Evolutionary conservation across 2,113 vertebrate species (phyloP).

Genomic region (Colius striatus): DNA sequence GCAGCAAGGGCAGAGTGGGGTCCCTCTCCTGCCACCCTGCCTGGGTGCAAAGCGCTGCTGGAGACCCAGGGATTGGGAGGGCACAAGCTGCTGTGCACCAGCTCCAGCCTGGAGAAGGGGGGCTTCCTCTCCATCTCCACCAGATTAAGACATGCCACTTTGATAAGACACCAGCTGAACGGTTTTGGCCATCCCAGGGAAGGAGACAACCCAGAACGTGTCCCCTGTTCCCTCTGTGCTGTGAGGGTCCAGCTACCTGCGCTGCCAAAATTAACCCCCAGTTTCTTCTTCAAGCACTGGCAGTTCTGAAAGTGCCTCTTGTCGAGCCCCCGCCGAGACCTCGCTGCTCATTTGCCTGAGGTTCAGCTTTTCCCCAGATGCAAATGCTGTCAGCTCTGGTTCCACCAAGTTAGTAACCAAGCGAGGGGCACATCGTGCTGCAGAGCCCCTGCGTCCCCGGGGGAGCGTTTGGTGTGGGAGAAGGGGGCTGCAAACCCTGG

Average conservation of each 20-base stretch:
- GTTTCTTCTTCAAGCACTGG: background rate
- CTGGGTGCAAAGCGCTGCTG: background rate
- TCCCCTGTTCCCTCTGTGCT: background rate
- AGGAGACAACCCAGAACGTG: background rate
- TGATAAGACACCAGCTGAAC: background rate
- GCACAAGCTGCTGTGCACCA: background rate
- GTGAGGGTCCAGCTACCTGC: background rate
- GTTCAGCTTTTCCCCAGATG: slow-evolving; percentile 53
- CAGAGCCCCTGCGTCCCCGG: rapidly evolving
- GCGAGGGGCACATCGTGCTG: background rate
- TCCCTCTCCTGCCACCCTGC: rapidly evolving
- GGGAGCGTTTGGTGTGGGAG: background rate
- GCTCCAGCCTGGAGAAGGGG: background rate
- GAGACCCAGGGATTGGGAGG: background rate
- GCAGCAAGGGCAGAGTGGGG: background rate
- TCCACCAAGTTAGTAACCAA: background rate
- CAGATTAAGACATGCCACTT: background rate
- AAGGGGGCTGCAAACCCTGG: rapidly evolving
- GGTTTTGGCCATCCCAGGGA: background rate
- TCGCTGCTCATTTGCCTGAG: slow-evolving; percentile 43
- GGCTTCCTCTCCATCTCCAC: background rate
- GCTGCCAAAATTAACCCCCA: background rate
- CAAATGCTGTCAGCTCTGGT: slow-evolving; percentile 27
- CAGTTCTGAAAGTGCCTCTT: background rate
- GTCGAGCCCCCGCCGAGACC: rapidly evolving